Base-by-base conservation (phyloP, 1,140 invertebrate genomes). In the Meloidogyne exigua region DNA sequence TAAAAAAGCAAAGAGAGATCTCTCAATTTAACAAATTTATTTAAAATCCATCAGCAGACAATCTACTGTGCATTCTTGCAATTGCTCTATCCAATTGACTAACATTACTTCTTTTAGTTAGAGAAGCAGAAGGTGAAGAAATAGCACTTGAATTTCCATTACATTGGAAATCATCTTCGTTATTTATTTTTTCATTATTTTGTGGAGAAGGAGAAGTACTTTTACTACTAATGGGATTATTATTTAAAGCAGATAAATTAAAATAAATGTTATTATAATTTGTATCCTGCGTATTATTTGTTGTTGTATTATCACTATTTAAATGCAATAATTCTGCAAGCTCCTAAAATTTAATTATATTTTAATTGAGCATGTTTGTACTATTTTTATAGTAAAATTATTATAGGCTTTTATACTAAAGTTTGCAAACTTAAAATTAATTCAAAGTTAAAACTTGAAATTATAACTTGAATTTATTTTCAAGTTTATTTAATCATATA, bases 61-160 rank as follows among this genome's bases (percentile, higher is more conserved):
- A 68, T 66, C 75, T 32, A 39, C 62, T 77, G 57, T 66, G 76
- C 65, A 77, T 77, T 7, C 76, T 32, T 10, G 76, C 76, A 18
- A 77, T 78, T 23, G 76, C 76, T 39, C 68, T 77, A 68, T 77
- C 76, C 73, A 77, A 39, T 28, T 77, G 76, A 57, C 76, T 77
- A 32, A 32, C 7, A 32, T 32, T 32, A 21, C n/a, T 44, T 12
- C n/a, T 76, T 11, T 18, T 32, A 11, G 25, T 13, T 73, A n/a
- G 21, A 49, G 9, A 26, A 28, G n/a, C 26, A 32, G 23, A 11
- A 18, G 36, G 36, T 39, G 36, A 39, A 39, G 36, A 39, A 7
- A 39, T 39, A 7, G 36, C 36, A 39, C 36, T 39, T 9, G 3
- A 9, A 39, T 39, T 39, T 39, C 36, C 36, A 39, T 4, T 39